phyloP scores from a whole-genome alignment of 2,113 vertebrate species.

The Prunella fulvescens region DNA sequence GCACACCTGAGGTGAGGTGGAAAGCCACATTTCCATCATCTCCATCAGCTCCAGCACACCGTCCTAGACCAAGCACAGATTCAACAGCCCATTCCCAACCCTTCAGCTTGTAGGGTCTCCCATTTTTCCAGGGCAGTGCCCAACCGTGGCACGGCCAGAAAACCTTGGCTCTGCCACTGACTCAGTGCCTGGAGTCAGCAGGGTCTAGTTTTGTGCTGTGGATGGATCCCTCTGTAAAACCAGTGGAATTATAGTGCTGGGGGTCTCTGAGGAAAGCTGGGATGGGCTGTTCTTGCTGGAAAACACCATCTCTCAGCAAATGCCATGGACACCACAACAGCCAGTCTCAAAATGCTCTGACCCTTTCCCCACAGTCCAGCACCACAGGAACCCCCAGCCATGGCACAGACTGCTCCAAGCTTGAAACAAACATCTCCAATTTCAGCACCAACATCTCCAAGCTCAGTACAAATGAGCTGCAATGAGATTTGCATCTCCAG shows the following conservation, averaged over 20 bases:
- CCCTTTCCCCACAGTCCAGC: not conserved
- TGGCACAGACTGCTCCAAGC: not conserved
- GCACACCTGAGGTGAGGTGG: not conserved
- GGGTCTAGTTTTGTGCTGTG: not conserved
- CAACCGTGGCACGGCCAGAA: not conserved
- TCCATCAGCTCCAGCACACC: not conserved
- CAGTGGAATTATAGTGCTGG: not conserved
- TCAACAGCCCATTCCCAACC: not conserved
- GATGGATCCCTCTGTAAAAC: not conserved
- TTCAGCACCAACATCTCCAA: not conserved
- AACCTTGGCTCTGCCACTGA: not conserved
- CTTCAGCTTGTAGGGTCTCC: not conserved
- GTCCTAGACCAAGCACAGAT: not conserved
- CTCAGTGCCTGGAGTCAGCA: not conserved
- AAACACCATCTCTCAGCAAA: not conserved
- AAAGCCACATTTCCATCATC: not conserved
- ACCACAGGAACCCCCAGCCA: not conserved
- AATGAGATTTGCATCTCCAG: not conserved
- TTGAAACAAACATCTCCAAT: rapidly evolving
- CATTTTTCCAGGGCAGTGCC: not conserved
- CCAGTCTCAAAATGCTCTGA: rapidly evolving
- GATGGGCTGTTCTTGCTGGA: not conserved
- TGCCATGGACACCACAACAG: not conserved
- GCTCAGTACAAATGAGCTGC: not conserved
- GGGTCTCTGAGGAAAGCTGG: not conserved